A percentile compares a stretch with the other conserved stretches of the same genome.
phyloP scores from a whole-genome alignment of 2,888 invertebrate genomes.

The Oscheius sp. region DNA sequence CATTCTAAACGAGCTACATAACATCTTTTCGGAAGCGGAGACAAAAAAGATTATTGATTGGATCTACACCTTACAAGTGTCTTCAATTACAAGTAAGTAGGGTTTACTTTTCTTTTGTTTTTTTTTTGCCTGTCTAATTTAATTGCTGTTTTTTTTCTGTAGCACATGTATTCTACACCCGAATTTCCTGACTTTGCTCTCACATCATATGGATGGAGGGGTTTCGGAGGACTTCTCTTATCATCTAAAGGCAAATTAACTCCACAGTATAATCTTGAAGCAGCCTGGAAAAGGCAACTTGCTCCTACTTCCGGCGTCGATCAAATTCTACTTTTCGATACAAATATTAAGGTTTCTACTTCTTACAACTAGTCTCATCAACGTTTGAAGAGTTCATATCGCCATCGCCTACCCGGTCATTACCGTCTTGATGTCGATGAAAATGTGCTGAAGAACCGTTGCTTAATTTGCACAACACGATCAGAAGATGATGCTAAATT shows the following conservation, averaged over 20 bases:
- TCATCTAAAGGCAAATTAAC: conserved; percentile 18
- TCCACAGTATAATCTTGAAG: conserved; percentile 49
- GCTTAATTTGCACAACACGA: conserved; percentile 35
- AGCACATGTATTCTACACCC: conserved; percentile 32
- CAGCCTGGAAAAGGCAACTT: conserved; percentile 32
- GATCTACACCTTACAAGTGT: conserved; percentile 85
- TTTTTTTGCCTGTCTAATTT: background rate
- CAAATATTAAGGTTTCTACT: background rate
- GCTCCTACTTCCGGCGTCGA: conserved; percentile 5
- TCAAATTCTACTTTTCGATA: conserved; percentile 1
- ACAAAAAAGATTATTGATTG: conserved; percentile 82
- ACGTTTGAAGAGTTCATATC: conserved; percentile 18
- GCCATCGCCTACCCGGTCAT: conserved; percentile 35
- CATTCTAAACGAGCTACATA: conserved; percentile 81
- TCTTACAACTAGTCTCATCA: background rate
- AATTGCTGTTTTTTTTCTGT: background rate
- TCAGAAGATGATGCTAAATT: conserved; percentile 7
- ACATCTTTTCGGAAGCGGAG: conserved; percentile 75
- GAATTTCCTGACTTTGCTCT: conserved; percentile 34
- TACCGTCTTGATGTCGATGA: conserved; percentile 21
- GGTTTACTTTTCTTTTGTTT: background rate
- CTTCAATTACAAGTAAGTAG: background rate
- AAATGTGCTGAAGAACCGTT: conserved; percentile 33
- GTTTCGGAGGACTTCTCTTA: conserved; percentile 40
- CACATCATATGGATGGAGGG: conserved; percentile 37